Evolutionary conservation across 2,113 vertebrate genomes (phyloP).

Genomic region (Centropristis striata): DNA sequence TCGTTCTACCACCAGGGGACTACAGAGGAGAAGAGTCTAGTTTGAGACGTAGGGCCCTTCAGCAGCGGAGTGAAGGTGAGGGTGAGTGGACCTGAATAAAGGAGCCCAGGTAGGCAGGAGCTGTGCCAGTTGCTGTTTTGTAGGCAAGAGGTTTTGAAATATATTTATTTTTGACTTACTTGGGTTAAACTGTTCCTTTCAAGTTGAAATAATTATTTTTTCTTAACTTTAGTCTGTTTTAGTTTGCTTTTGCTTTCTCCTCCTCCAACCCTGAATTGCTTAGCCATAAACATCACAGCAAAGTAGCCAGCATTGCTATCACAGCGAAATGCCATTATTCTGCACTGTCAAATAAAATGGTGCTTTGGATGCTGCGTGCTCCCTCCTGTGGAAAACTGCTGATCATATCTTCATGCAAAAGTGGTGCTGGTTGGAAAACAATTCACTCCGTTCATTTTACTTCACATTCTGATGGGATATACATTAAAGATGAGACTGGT

Average conservation of each 20-base stretch:
- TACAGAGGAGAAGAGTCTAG: no score
- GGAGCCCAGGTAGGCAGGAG: no score
- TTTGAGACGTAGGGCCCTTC: no score
- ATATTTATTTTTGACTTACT: no score
- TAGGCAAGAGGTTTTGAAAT: no score
- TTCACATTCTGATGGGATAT: slow-evolving; percentile 5
- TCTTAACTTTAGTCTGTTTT: background rate
- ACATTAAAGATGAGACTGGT: slow-evolving; percentile 1
- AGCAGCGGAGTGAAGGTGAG: no score
- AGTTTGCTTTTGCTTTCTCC: background rate
- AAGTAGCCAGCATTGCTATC: slow-evolving; percentile 8
- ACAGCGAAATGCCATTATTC: slow-evolving; percentile 23
- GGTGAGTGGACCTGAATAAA: no score
- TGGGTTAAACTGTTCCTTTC: no score
- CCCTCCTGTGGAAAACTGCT: background rate
- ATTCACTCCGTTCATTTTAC: background rate
- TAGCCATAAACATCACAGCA: slow-evolving; percentile 12
- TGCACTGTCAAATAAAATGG: slow-evolving; percentile 7
- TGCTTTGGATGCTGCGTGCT: background rate
- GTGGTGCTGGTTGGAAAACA: background rate
- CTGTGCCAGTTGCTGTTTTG: no score
- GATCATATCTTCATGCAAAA: slow-evolving; percentile 13
- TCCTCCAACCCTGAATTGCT: background rate
- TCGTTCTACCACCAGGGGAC: no score
- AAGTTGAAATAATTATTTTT: background rate